Evolutionary conservation across 2,888 invertebrate genomes (phyloP).

Genomic region (Polydrusus tereticollis): DNA sequence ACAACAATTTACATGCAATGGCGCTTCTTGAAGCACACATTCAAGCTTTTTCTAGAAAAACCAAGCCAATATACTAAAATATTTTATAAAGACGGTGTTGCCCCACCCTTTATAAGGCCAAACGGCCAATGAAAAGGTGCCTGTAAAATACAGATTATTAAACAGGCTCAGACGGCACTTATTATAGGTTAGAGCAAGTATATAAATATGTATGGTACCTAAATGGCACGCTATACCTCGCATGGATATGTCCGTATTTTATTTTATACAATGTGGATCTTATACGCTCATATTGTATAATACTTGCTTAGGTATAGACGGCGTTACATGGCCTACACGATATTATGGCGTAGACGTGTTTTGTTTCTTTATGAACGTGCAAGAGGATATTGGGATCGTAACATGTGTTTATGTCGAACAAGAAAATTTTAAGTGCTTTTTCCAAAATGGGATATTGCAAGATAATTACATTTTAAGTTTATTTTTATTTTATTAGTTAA

Average conservation of each 20-base stretch:
- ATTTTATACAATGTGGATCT: constrained; percentile 22
- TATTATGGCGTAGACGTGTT: background rate
- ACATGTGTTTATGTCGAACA: too few relatives aligned
- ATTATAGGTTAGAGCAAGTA: constrained; percentile 67
- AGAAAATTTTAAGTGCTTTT: too few relatives aligned
- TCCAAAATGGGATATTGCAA: too few relatives aligned
- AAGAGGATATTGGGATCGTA: background rate
- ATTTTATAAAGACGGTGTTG: constrained; percentile 41
- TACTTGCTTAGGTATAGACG: background rate
- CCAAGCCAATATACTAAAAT: constrained; percentile 26
- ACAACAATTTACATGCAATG: constrained; percentile 16
- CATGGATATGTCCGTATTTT: constrained; percentile 38
- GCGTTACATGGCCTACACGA: background rate
- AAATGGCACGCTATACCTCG: constrained; percentile 64
- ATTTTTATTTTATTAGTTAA: too few relatives aligned
- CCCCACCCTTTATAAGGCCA: constrained; percentile 30
- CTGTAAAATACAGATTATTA: constrained; percentile 64
- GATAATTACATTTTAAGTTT: too few relatives aligned
- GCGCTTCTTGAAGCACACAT: background rate
- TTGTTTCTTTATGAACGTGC: background rate
- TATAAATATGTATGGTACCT: constrained; percentile 68
- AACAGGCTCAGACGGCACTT: constrained; percentile 64
- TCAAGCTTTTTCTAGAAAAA: background rate
- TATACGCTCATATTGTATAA: constrained; percentile 7
- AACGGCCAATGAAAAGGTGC: constrained; percentile 62